These are phyloP conservation scores for Notocelia uddmanniana DNA, from an alignment of 2,888 invertebrate species.

Conservation along the genomic window DNA sequence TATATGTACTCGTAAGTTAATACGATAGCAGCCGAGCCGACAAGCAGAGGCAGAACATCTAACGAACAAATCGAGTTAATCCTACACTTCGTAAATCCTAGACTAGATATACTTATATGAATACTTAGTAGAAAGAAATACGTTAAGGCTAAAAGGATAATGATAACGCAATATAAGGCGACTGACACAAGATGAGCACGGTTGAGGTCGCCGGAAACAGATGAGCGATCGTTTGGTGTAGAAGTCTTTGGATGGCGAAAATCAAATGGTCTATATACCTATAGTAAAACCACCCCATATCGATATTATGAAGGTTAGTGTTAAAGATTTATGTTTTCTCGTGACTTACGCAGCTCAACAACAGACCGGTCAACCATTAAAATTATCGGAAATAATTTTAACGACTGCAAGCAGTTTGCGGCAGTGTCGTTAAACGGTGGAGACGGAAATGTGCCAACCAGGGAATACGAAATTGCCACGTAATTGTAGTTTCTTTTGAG, in stretches of 20 bases:
- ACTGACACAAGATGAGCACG: background rate
- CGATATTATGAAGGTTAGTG: background rate
- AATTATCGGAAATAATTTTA: slow-evolving; percentile 29
- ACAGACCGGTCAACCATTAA: slow-evolving; percentile 6
- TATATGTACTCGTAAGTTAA: no score
- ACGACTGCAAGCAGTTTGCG: slow-evolving; percentile 14
- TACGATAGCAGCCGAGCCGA: no score
- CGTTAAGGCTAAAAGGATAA: background rate
- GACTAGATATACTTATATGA: no score
- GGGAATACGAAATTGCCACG: slow-evolving; percentile 17
- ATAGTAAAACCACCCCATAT: background rate
- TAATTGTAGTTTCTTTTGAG: slow-evolving; percentile 29
- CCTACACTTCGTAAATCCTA: no score
- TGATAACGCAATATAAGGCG: background rate
- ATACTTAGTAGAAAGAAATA: background rate
- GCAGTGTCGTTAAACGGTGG: slow-evolving; percentile 24
- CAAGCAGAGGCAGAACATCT: no score
- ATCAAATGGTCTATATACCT: no score
- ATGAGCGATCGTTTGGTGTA: background rate
- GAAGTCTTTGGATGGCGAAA: no score
- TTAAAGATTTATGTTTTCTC: background rate
- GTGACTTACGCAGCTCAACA: background rate
- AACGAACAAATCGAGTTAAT: no score
- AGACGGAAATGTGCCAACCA: slow-evolving; percentile 39
- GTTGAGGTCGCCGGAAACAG: background rate